Percentiles rank a stretch among this genome's conserved stretches.
These are phyloP conservation scores for Drosophila nr. perissopoda DNA, from an alignment of 2,888 invertebrate species.

Conservation along the genomic window DNA sequence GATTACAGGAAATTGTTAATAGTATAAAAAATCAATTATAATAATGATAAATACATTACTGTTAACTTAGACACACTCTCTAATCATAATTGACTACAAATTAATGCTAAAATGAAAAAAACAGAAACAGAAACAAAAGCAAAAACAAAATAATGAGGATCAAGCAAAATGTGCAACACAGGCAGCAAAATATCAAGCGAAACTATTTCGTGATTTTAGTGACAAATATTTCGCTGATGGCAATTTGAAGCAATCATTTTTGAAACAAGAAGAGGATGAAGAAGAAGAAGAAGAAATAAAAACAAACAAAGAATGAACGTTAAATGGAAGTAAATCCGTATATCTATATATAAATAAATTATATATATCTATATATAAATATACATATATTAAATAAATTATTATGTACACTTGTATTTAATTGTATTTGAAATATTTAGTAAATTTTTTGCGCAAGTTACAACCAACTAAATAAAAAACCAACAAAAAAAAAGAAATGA, in stretches of 20 bases:
- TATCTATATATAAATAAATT: slow-evolving; percentile 71
- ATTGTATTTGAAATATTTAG: slow-evolving; percentile 82
- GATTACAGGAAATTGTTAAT: slow-evolving; percentile 82
- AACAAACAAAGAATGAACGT: slow-evolving; percentile 48
- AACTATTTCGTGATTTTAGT: slow-evolving; percentile 83
- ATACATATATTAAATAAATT: slow-evolving; percentile 76
- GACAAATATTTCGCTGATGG: slow-evolving; percentile 84
- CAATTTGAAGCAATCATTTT: slow-evolving; percentile 84
- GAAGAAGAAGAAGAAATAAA: slow-evolving; percentile 4
- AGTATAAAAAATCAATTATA: slow-evolving; percentile 50
- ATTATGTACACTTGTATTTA: slow-evolving; percentile 81
- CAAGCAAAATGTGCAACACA: slow-evolving; percentile 71
- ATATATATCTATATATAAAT: slow-evolving; percentile 65
- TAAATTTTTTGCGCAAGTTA: slow-evolving; percentile 82
- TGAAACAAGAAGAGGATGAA: slow-evolving; percentile 65
- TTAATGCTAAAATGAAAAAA: slow-evolving; percentile 31
- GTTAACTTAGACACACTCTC: slow-evolving; percentile 58
- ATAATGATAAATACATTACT: slow-evolving; percentile 47
- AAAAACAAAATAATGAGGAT: slow-evolving; percentile 53
- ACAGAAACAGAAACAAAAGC: background rate
- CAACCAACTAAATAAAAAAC: slow-evolving; percentile 50
- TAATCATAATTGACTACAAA: slow-evolving; percentile 39
- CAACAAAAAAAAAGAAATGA: slow-evolving; percentile 23
- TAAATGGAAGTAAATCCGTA: slow-evolving; percentile 54
- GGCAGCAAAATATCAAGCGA: slow-evolving; percentile 75